These are phyloP conservation scores for Eudorcas thomsonii DNA, from an alignment of 2,113 vertebrate species.

Conservation along the genomic window DNA sequence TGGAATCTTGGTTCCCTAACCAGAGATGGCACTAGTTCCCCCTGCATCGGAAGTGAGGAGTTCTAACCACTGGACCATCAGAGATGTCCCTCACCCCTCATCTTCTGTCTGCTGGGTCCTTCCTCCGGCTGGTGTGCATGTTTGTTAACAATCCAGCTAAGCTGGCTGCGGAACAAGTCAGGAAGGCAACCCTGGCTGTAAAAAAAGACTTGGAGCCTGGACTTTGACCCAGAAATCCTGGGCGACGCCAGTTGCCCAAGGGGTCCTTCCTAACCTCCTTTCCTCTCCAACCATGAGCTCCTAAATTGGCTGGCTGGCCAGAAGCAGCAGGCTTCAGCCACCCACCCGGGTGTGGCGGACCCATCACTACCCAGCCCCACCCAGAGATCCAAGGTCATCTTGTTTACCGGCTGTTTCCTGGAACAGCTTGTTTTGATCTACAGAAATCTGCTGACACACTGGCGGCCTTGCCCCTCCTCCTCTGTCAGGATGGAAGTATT, in stretches of 20 bases:
- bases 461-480: not conserved
- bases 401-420: conserved; percentile 11
- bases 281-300: not conserved
- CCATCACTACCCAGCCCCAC: not conserved
- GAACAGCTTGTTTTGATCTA: conserved; percentile 47
- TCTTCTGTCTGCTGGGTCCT: not conserved
- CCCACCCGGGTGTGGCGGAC: rapidly evolving
- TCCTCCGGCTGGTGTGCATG: too few relatives aligned
- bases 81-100: not conserved
- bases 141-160: not conserved
- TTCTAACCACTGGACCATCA: not conserved
- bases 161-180: not conserved
- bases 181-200: not conserved
- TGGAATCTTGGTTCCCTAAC: not conserved
- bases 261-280: too few relatives aligned
- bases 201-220: not conserved
- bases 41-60: not conserved
- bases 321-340: not conserved
- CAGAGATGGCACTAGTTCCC: not conserved
- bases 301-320: not conserved
- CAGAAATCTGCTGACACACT: conserved; percentile 14
- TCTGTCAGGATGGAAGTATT: not conserved
- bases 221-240: not conserved
- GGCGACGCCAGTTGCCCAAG: not conserved
- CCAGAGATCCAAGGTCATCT: not conserved